Conservation (phyloP, 2,888 invertebrate genomes). For the Cremastinae sp. region DNA sequence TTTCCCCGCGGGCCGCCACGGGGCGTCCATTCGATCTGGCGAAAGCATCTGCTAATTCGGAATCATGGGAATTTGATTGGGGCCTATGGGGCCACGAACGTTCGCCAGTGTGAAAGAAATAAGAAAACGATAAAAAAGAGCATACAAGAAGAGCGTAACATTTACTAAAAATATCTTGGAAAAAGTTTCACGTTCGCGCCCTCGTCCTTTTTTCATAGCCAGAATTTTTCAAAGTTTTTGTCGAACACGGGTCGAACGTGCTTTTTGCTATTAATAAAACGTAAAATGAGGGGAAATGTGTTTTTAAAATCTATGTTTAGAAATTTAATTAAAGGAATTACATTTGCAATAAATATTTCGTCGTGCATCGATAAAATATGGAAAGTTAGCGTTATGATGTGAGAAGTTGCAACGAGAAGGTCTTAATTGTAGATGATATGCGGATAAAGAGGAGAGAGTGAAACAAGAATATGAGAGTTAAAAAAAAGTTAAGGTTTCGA, state of each 20-base stretch:
- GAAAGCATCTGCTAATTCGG: slow-evolving; percentile 80
- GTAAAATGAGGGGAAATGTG: not conserved
- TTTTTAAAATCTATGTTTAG: not conserved
- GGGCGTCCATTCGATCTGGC: slow-evolving; percentile 79
- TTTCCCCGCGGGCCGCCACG: slow-evolving; percentile 71
- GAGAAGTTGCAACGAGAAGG: slow-evolving; percentile 11
- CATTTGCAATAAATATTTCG: not conserved
- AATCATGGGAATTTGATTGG: slow-evolving; percentile 80
- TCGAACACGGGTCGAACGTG: not conserved
- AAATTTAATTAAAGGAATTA: not conserved
- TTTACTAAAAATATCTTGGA: slow-evolving; percentile 16
- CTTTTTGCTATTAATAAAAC: not conserved
- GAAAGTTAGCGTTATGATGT: slow-evolving; percentile 1
- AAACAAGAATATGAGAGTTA: not conserved
- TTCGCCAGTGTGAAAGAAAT: slow-evolving; percentile 27
- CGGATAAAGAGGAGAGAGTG: slow-evolving; percentile 21
- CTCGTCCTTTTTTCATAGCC: not conserved
- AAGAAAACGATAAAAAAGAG: slow-evolving; percentile 6
- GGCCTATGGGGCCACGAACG: slow-evolving; percentile 35
- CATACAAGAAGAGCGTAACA: not conserved
- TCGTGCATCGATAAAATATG: not conserved
- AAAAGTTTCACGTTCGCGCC: slow-evolving; percentile 42
- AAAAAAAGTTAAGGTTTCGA: slow-evolving; percentile 39
- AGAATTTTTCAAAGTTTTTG: not conserved
- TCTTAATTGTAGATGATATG: slow-evolving; percentile 14